Evolutionary conservation across 2,888 invertebrate species (phyloP).

Genomic region (Torymus aiolomorphi): DNA sequence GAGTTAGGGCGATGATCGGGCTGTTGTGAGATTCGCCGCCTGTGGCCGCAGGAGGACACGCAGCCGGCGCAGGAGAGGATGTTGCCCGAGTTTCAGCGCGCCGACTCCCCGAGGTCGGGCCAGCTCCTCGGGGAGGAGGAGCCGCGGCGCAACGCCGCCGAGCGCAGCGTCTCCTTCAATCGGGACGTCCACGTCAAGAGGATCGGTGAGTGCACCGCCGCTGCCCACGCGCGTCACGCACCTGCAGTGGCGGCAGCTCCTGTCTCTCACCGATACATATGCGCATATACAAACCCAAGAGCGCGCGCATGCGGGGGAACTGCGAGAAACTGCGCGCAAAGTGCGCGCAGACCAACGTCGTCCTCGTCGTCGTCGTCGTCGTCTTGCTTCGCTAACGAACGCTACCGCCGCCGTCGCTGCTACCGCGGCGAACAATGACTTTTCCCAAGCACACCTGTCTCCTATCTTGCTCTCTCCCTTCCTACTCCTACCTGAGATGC

Average conservation of each 20-base stretch:
- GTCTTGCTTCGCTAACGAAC: slow-evolving; percentile 51
- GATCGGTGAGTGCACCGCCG: slow-evolving; percentile 82
- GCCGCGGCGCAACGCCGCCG: slow-evolving; percentile 74
- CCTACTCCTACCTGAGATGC: background rate
- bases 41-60: slow-evolving; percentile 60
- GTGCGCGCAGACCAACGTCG: background rate
- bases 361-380: slow-evolving; percentile 29
- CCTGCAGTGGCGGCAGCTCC: slow-evolving; percentile 19
- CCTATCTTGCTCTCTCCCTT: slow-evolving; percentile 10
- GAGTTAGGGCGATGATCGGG: slow-evolving; percentile 26
- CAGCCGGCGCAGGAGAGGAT: too few relatives aligned
- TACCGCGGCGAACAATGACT: slow-evolving; percentile 48
- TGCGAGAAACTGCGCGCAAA: slow-evolving; percentile 10
- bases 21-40: slow-evolving; percentile 64
- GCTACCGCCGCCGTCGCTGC: slow-evolving; percentile 18
- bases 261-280: slow-evolving; percentile 27
- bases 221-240: background rate
- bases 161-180: slow-evolving; percentile 90
- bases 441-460: slow-evolving; percentile 52
- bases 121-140: slow-evolving; percentile 57
- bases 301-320: background rate
- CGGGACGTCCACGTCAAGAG: slow-evolving; percentile 93
- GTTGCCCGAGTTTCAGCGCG: slow-evolving; percentile 78
- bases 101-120: slow-evolving; percentile 76
- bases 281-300: slow-evolving; percentile 30